Evolutionary conservation across 2,113 vertebrate species (phyloP), one percentile per base, ranked within the genome.

Genomic region (Rhabdomys dilectus): DNA sequence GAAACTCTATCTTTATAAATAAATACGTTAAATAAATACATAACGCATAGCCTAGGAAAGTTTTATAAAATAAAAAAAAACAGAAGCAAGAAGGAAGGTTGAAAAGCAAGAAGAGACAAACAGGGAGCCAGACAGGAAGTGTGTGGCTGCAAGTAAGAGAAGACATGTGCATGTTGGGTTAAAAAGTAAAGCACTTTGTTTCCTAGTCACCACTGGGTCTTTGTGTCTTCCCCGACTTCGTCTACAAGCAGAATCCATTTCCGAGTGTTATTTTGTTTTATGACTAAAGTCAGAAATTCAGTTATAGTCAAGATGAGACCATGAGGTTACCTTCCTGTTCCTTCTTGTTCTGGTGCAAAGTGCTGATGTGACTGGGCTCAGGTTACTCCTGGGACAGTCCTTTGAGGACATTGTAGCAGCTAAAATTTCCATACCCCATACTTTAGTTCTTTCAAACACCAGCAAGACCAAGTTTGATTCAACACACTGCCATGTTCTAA

Each of bases 201-300:
- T 96, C 73, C 84, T 77, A 75, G 5, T 51, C 24, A 15, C 26
- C 51, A 21, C 22, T 53, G 0, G 66, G 92, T 82, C 51, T 86
- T 8, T 21, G 29, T 1, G 1, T 91, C 62, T 73, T 76, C 53
- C 94, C 90, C 58, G 15, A 72, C 17, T 91, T 94, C 84, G 42
- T 17, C 68, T 92, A 31, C 56, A 94, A 70, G 7, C 34, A 91
- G 91, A 93, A n/a, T 78, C 3, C 21, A 36, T 87, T 96, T 93
- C 77, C 39, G 78, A 91, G 53, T 89, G 89, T 88, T 85, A 89
- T 96, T 96, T 96, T 93, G 89, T 93, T 62, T 82, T 64, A 75
- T 81, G 53, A 92, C 81, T 94, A 89, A 93, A 92, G 81, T 95
- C 68, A 96, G 94, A 88, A 92, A 73, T 89, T 85, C 80, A 36